These are phyloP conservation scores for Caenorhabditis tropicalis DNA, from an alignment of 1,140 invertebrate species.

Conservation along the genomic window DNA sequence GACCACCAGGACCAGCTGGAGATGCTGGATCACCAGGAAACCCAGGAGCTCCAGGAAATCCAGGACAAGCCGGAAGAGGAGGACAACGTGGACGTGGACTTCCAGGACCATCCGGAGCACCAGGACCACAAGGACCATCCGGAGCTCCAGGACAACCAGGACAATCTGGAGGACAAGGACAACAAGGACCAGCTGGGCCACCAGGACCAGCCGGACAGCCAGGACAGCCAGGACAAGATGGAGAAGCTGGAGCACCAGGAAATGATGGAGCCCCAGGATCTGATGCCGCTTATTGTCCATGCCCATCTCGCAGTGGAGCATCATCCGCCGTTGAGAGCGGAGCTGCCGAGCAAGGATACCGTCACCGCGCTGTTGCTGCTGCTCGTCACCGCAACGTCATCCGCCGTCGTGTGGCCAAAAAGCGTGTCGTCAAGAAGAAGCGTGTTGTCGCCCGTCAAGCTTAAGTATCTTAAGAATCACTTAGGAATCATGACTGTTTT, in stretches of 20 bases:
- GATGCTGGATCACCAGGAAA: conserved; percentile 64
- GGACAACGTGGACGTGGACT: conserved; percentile 57
- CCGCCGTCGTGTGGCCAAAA: conserved; percentile 26
- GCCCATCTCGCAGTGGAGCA: conserved; percentile 28
- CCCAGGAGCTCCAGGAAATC: conserved; percentile 54
- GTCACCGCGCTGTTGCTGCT: conserved; percentile 20
- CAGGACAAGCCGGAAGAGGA: conserved; percentile 60
- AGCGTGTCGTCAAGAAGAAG: conserved; percentile 37
- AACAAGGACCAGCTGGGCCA: conserved; percentile 58
- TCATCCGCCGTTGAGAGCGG: background rate
- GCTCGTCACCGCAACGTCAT: conserved; percentile 32
- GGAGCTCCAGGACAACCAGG: conserved; percentile 55
- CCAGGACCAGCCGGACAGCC: conserved; percentile 61
- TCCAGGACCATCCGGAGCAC: background rate
- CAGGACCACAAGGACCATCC: conserved; percentile 53
- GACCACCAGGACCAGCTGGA: conserved; percentile 65
- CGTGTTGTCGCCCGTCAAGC: conserved; percentile 31
- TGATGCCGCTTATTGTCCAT: conserved; percentile 17
- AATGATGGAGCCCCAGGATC: conserved; percentile 54
- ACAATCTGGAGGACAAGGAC: conserved; percentile 42
- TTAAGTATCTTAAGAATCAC: background rate
- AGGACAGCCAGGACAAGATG: conserved; percentile 50
- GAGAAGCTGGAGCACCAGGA: conserved; percentile 44
- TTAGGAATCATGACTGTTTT: background rate
- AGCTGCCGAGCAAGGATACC: conserved; percentile 25